phyloP scores from a whole-genome alignment of 2,888 invertebrate species.

The Morpho helenor region DNA sequence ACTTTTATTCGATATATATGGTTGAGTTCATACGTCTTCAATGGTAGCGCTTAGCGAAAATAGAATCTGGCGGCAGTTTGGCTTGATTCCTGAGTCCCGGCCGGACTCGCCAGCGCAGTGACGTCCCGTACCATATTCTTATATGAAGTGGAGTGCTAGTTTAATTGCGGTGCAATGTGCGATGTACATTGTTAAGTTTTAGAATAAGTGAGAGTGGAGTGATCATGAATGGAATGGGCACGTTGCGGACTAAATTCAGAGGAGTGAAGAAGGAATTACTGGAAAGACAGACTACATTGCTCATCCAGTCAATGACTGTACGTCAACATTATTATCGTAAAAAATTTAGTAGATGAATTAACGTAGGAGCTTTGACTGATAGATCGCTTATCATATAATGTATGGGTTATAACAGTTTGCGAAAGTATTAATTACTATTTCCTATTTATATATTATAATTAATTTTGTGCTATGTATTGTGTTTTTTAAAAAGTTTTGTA shows the following conservation, averaged over 20 bases:
- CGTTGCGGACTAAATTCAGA: constrained; percentile 83
- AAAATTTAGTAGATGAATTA: neutral
- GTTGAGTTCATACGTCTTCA: constrained; percentile 63
- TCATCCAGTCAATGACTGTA: constrained; percentile 90
- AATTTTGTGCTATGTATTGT: no score
- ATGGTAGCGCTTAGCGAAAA: constrained; percentile 75
- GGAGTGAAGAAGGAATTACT: constrained; percentile 88
- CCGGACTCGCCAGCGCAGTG: constrained; percentile 60
- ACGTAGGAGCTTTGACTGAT: neutral
- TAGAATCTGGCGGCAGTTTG: constrained; percentile 74
- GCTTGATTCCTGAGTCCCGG: constrained; percentile 65
- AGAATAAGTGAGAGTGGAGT: constrained; percentile 33
- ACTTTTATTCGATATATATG: constrained; percentile 40
- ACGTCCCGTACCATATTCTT: constrained; percentile 41
- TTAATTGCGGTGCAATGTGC: constrained; percentile 11
- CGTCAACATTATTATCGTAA: constrained; percentile 54
- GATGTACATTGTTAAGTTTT: constrained; percentile 26
- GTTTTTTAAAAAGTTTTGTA: no score
- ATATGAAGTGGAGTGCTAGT: constrained; percentile 10
- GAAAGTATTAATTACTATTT: no score
- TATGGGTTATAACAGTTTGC: no score
- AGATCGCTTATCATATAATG: no score
- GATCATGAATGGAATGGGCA: constrained; percentile 76
- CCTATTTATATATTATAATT: no score
- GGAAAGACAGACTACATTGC: constrained; percentile 84